These are phyloP conservation scores for Perdita meconis DNA, from an alignment of 2,888 invertebrate genomes.

Conservation along the genomic window DNA sequence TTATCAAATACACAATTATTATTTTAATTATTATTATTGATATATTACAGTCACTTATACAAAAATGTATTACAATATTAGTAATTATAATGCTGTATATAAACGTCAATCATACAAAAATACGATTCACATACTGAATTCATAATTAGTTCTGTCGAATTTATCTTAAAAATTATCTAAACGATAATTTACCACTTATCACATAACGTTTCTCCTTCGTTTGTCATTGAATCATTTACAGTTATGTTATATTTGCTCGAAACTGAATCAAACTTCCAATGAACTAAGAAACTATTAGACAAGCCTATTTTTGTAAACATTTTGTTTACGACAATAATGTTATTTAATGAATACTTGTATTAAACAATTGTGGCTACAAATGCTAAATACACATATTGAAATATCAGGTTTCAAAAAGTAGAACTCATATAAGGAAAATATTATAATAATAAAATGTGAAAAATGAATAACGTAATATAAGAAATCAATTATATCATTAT, in stretches of 20 bases:
- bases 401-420: too few relatives aligned
- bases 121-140: background rate
- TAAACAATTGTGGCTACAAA: background rate
- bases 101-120: too few relatives aligned
- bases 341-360: background rate
- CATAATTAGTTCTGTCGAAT: constrained; percentile 44
- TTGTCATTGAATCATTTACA: constrained; percentile 27
- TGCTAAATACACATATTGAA: too few relatives aligned
- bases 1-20: too few relatives aligned
- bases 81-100: too few relatives aligned
- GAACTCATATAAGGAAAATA: background rate
- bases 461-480: background rate
- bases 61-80: background rate
- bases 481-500: background rate
- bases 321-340: constrained; percentile 19
- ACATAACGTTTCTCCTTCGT: constrained; percentile 26
- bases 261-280: constrained; percentile 9
- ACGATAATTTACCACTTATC: constrained; percentile 42
- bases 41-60: background rate
- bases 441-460: background rate
- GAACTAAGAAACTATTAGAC: too few relatives aligned
- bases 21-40: background rate
- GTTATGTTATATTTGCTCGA: constrained; percentile 17
- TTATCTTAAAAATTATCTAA: constrained; percentile 45
- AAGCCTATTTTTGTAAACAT: constrained; percentile 5